Evolutionary conservation across 1,140 invertebrate genomes (phyloP).

Genomic region (Zophobas atratus): DNA sequence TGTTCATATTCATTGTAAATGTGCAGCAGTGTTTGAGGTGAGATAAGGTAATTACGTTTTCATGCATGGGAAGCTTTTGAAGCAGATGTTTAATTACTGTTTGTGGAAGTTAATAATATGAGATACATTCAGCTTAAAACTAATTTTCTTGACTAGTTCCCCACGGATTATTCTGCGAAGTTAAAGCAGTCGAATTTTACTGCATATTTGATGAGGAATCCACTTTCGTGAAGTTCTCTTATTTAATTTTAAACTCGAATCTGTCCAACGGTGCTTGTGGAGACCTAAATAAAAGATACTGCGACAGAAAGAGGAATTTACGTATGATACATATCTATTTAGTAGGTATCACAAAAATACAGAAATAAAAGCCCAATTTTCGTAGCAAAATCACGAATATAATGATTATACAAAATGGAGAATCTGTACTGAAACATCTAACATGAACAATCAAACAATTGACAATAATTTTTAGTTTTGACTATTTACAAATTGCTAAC

Average conservation of each 20-base stretch:
- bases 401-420: background rate
- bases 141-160: background rate
- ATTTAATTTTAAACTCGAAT: slow-evolving; percentile 34
- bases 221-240: background rate
- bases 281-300: too few species aligned
- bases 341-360: slow-evolving; percentile 45
- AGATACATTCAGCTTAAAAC: slow-evolving; percentile 20
- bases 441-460: background rate
- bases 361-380: slow-evolving; percentile 24
- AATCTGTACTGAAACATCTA: background rate
- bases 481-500: slow-evolving; percentile 19
- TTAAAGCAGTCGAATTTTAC: background rate
- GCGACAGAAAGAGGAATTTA: background rate
- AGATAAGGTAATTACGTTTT: too few species aligned
- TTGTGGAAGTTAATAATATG: too few species aligned
- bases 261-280: background rate
- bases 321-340: slow-evolving; percentile 51
- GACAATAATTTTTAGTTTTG: background rate
- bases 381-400: slow-evolving; percentile 9
- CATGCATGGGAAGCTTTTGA: too few species aligned
- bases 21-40: too few species aligned
- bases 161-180: background rate
- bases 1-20: too few species aligned
- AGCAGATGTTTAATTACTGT: too few species aligned
- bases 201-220: background rate